Evolutionary conservation across 2,797 vertebrate species (phyloP), one percentile per base, ranked within the genome.

Genomic region (Paguma larvata): DNA sequence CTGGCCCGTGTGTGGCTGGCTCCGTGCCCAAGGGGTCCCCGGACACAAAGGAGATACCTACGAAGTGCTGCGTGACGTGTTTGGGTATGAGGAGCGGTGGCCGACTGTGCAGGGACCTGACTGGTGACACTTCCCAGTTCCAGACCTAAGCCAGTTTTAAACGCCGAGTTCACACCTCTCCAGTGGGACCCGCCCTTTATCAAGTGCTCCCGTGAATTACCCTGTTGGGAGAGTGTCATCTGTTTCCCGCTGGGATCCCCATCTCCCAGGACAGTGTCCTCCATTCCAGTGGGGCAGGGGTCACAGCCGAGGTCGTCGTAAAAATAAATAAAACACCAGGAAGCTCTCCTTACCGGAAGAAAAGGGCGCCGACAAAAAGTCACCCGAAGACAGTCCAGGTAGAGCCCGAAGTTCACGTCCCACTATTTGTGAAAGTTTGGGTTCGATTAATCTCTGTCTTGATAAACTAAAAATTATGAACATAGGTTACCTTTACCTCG

Each of bases 81-180:
- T 14, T 32, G 16, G 23, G 16, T 30, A 4, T 7, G 38, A 27
- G 46, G 38, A 38, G 25, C 12, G 32, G 15, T 41, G 56, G 30
- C 25, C 30, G 15, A 34, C 67, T 15, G 12, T 23, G 25, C 62
- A 73, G 79, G 27, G 63, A 11, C 2, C 16, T 0, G n/a, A 5
- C 32, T 0, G 12, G 1, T 0, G n/a, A 7, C 41, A 11, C 34
- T 5, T 27, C 27, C 53, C 21, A 6, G 8, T 30, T 10, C 18
- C 14, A 32, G 21, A 27, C 27, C 11, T 1, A 23, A 62, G 67
- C 34, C 34, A 15, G 19, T 38, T 30, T 25, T 15, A 48, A 4
- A 10, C 38, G 30, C 44, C 23, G 16, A 5, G 34, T 19, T 7
- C 68, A 59, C 34, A 25, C 27, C 1, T 16, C 14, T 83, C 78